These are phyloP conservation scores for Stenichneumon culpator DNA, from an alignment of 2,888 invertebrate genomes.

Conservation along the genomic window DNA sequence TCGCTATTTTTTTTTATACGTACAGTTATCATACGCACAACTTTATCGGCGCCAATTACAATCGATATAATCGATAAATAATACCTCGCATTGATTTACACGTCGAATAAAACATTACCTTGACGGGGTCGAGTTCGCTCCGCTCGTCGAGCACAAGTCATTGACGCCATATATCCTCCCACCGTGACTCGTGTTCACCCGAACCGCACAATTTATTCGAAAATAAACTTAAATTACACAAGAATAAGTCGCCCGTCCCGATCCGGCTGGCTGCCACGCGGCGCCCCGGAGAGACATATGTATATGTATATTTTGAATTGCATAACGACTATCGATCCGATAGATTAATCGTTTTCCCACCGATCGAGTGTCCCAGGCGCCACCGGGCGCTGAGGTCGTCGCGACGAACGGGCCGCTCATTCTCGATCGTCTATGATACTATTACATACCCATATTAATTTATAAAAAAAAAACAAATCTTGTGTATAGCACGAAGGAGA, in stretches of 20 bases:
- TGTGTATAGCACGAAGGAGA: not conserved
- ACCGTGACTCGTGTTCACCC: not conserved
- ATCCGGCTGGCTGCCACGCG: conserved; percentile 14
- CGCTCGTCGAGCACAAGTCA: not conserved
- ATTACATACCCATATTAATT: not conserved
- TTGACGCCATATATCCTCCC: not conserved
- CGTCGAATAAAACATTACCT: not conserved
- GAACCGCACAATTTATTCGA: conserved; percentile 31
- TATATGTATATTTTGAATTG: conserved; percentile 15
- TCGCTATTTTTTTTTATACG: too few relatives aligned
- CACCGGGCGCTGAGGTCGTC: conserved; percentile 39
- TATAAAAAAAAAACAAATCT: too few relatives aligned
- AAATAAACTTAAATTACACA: conserved; percentile 27
- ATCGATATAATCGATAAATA: too few relatives aligned
- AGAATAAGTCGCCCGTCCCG: conserved; percentile 22
- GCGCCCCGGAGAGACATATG: not conserved
- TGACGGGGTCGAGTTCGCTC: conserved; percentile 5
- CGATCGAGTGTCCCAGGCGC: conserved; percentile 11
- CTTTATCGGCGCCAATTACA: too few relatives aligned
- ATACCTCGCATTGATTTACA: too few relatives aligned
- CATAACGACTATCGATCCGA: conserved; percentile 47
- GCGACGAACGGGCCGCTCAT: not conserved
- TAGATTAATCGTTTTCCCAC: conserved; percentile 35
- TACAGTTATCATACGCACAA: too few relatives aligned
- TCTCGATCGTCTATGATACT: conserved; percentile 8